These are phyloP conservation scores for Procambarus virginalis DNA, from an alignment of 1,140 invertebrate genomes.

Conservation along the genomic window DNA sequence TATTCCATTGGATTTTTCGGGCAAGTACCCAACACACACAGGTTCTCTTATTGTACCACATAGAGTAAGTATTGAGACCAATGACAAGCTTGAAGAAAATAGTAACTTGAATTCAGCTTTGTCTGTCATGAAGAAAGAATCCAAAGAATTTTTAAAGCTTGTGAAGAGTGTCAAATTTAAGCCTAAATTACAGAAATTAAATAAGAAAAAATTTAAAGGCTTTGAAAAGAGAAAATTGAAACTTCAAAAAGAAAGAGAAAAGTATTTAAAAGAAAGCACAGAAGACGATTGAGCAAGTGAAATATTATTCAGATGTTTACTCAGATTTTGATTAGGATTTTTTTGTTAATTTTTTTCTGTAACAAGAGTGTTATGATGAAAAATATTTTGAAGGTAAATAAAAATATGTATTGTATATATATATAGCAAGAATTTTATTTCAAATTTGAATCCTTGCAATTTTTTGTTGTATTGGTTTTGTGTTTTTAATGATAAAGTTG, in stretches of 20 bases:
- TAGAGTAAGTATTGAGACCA: not conserved
- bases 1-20: conserved; percentile 35
- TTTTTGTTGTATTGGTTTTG: too few relatives aligned
- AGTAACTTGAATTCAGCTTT: conserved; percentile 15
- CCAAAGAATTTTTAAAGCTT: conserved; percentile 41
- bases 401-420: too few relatives aligned
- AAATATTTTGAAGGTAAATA: too few relatives aligned
- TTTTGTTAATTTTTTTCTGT: too few relatives aligned
- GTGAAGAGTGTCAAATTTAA: conserved; percentile 46
- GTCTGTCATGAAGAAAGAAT: conserved; percentile 47
- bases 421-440: too few relatives aligned
- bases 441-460: too few relatives aligned
- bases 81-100: not conserved
- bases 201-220: conserved; percentile 50
- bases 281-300: not conserved
- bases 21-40: conserved; percentile 58
- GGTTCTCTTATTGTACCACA: conserved; percentile 27
- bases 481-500: too few relatives aligned
- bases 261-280: not conserved
- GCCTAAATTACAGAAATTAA: conserved; percentile 26
- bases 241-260: not conserved
- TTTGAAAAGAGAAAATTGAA: conserved; percentile 59
- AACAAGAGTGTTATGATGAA: too few relatives aligned
- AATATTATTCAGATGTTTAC: too few relatives aligned
- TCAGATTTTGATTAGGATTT: too few relatives aligned